Base-by-base conservation (phyloP, 64 coral and sea anemone genomes). In the Porites australiensis region DNA sequence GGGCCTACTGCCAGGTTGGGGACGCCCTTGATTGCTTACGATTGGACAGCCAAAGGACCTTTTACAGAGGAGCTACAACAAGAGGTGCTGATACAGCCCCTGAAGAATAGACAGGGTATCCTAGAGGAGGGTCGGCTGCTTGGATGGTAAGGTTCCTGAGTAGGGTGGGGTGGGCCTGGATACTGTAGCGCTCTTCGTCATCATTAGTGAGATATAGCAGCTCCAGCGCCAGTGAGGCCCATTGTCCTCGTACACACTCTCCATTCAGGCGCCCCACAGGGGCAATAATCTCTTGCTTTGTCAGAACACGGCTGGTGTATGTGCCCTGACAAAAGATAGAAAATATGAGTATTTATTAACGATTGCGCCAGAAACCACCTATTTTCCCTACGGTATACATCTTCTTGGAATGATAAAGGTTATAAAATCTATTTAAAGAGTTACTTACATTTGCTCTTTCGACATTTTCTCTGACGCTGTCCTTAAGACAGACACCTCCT, bases 101-200 rank as follows among this genome's bases (percentile, higher is more conserved):
- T 6, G 96, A 93, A 0, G 96, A 93, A 53, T 90, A 99, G 21
- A 99, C 94, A 59, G 98, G 94, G 45, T 99, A 99, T 37, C 98
- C 98, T 5, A 96, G 72, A 27, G 98, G 98, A 68, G 98, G 98
- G 19, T 96, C 98, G 4, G 98, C 98, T 45, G 94, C 94, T 84
- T 99, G 98, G 14, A 96, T 94, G 12, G 94, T 94, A n/a, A 99
- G 94, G 64, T 99, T 99, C 53, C 98, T 74, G 37, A 99, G 90
- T 37, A 99, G 88, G 20, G 93, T 92, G 6, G 98, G 98, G 58
- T 99, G 98, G 16, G 98, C 98, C 72, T 99, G 98, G 71, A 99
- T 99, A 44, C 98, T 99, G 59, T 99, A 99, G 14, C 98, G 88
- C 59, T 99, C 98, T 59, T 99, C 98, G 18, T 99, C 94, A 69